phyloP scores from a whole-genome alignment of 2,113 vertebrate genomes.

The Phrynosoma platyrhinos region DNA sequence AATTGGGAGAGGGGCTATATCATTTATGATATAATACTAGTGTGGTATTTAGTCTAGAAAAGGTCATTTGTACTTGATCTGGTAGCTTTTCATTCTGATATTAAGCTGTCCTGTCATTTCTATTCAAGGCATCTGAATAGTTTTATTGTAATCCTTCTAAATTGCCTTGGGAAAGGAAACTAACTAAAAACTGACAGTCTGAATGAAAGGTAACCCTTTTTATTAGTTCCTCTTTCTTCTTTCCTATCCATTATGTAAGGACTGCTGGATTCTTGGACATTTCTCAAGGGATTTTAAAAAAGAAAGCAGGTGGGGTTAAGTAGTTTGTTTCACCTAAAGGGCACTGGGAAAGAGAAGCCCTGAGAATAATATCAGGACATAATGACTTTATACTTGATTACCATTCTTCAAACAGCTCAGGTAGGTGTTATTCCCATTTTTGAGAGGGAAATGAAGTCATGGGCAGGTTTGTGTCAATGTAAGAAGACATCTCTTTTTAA shows the following conservation, averaged over 20 bases:
- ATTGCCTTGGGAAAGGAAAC: slow-evolving; percentile 29
- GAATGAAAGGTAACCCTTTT: slow-evolving; percentile 17
- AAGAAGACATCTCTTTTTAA: background rate
- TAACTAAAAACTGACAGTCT: slow-evolving; percentile 28
- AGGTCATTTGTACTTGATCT: background rate
- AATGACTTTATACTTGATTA: background rate
- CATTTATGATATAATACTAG: background rate
- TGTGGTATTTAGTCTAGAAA: background rate
- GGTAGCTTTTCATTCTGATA: background rate
- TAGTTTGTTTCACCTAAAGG: background rate
- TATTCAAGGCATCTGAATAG: slow-evolving; percentile 30
- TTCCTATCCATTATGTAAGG: background rate
- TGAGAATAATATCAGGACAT: background rate
- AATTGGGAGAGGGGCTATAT: background rate
- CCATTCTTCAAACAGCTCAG: slow-evolving; percentile 1
- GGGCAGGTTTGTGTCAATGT: background rate
- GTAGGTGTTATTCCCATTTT: background rate
- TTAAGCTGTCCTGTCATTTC: background rate
- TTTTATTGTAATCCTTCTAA: background rate
- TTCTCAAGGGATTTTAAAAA: background rate
- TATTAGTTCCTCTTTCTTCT: slow-evolving; percentile 21
- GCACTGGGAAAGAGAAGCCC: background rate
- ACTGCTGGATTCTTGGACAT: slow-evolving; percentile 1
- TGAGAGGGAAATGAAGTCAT: background rate
- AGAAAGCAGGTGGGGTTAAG: background rate